Base-by-base conservation (phyloP, 2,113 vertebrate genomes). In the pig (Sus scrofa) region DNA sequence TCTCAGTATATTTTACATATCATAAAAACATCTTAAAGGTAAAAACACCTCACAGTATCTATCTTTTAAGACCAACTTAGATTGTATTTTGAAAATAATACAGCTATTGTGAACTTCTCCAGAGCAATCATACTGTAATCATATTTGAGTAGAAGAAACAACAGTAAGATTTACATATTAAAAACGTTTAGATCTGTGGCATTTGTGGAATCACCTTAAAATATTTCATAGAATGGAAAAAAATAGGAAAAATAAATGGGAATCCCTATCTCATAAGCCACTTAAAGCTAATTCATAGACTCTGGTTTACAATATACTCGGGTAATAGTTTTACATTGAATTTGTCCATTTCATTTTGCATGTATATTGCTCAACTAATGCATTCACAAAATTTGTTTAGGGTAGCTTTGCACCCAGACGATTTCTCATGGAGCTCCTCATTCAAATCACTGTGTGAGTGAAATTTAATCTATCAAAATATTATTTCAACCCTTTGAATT, bases 311-410 rank as follows among this genome's bases (percentile, higher is more conserved):
- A 92, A 44, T 92, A 92, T 95, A 75, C 65, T 92, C 89, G 27
- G 87, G 83, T 89, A 96, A 87, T 82, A 75, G 65, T 56, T 65
- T 30, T 10, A 0, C 37, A 87, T 63, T 98, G 87, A 96, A 92
- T 95, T 85, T 88, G 83, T 92, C 96, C 95, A 68, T 97, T 97
- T 96, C 65, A 96, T 88, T 97, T 97, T 96, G 56, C 73, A 90
- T 84, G 78, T 89, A 77, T 87, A 84, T 89, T 96, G 65, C 79
- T 93, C 96, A 78, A 89, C 94, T 92, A 94, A 96, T 91, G 2
- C 81, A 96, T 84, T 96, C 90, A 85, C 67, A 85, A 92, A 96
- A 95, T 97, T 95, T 97, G 92, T 96, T 96, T 96, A 86, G 70
- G 92, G 75, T 92, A 85, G 44, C 81, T 95, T 95, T 95, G 63